Conservation (phyloP, 2,888 invertebrate genomes). For the Andrena trimmerana region DNA sequence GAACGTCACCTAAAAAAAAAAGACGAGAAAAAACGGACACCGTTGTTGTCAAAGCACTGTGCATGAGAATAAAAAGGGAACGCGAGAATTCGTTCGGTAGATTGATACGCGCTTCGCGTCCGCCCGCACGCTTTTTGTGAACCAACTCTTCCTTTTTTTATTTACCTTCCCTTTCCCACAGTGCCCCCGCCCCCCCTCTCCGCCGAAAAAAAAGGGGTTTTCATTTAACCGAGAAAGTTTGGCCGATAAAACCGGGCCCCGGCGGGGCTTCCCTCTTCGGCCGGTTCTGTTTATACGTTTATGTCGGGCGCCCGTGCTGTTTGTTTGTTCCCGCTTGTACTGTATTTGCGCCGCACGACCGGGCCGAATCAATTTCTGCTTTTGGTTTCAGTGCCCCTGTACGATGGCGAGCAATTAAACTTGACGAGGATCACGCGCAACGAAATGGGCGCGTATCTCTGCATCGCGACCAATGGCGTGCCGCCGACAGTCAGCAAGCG, state of each 20-base stretch:
- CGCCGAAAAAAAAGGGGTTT: conserved; percentile 11
- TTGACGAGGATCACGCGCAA: conserved; percentile 94
- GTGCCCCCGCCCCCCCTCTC: neutral
- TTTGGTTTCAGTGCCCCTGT: conserved; percentile 90
- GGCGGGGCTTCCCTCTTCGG: conserved; percentile 28
- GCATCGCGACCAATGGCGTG: conserved; percentile 94
- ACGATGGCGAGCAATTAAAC: conserved; percentile 94
- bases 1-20: neutral
- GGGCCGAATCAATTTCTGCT: conserved; percentile 70
- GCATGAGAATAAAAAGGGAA: conserved; percentile 24
- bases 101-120: conserved; percentile 23
- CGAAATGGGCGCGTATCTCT: conserved; percentile 94
- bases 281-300: conserved; percentile 59
- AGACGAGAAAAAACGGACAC: neutral
- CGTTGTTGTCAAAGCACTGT: too few species aligned
- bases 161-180: neutral
- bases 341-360: conserved; percentile 54
- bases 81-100: conserved; percentile 9
- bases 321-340: conserved; percentile 44
- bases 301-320: conserved; percentile 48
- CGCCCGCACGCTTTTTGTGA: neutral
- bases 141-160: conserved; percentile 4
- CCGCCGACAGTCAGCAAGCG: conserved; percentile 97
- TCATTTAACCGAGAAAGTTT: conserved; percentile 48
- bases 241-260: conserved; percentile 34